Evolutionary conservation across 64 coral and sea anemone genomes (phyloP).

Genomic region (Montipora efflorescens): DNA sequence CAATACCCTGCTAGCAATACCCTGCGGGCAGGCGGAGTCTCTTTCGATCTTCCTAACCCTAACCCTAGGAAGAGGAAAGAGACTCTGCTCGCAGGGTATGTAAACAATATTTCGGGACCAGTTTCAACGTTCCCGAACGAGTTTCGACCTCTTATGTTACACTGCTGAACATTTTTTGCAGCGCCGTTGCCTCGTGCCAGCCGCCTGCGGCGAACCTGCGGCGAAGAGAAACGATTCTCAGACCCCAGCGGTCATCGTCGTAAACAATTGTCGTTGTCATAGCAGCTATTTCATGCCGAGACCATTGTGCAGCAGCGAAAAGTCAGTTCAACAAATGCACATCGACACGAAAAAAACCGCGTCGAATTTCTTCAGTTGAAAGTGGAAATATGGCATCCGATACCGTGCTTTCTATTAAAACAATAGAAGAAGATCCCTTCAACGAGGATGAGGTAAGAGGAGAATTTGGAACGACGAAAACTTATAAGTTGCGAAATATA

Average conservation of each 20-base stretch:
- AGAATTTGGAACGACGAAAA: background rate
- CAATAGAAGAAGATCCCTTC: constrained; percentile 53
- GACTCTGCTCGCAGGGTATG: no score
- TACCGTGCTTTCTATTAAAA: background rate
- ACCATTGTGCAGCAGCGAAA: background rate
- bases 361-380: background rate
- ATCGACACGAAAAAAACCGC: background rate
- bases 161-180: no score
- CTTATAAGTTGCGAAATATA: no score
- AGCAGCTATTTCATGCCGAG: background rate
- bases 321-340: constrained; percentile 27
- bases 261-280: constrained; percentile 62
- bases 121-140: no score
- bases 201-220: no score
- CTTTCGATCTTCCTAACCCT: no score
- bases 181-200: no score
- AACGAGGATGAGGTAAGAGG: constrained; percentile 73
- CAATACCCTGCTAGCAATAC: no score
- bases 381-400: background rate
- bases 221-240: background rate
- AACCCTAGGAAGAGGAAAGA: no score
- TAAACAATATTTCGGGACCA: no score
- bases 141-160: no score
- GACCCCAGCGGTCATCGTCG: background rate
- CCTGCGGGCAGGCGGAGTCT: no score